phyloP scores from a whole-genome alignment of 2,797 vertebrate species.

The Spheniscus humboldti region DNA sequence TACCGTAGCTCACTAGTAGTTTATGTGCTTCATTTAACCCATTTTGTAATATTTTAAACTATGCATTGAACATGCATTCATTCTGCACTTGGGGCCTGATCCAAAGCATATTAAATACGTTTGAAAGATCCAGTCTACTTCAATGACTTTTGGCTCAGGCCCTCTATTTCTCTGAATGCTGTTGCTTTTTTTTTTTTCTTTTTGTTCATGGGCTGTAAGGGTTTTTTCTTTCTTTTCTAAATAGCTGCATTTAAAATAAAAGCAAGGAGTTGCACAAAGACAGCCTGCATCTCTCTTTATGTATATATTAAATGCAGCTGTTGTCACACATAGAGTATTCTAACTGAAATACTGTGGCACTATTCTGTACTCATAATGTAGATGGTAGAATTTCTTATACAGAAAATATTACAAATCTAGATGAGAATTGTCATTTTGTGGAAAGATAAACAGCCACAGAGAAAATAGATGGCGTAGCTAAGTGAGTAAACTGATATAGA shows the following conservation, averaged over 20 bases:
- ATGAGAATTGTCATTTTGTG: background rate
- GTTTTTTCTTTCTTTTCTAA: background rate
- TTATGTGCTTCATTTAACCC: background rate
- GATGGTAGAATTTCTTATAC: background rate
- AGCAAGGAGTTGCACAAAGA: background rate
- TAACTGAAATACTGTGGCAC: background rate
- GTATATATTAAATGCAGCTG: background rate
- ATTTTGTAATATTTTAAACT: background rate
- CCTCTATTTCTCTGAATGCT: background rate
- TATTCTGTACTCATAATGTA: background rate
- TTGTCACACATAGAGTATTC: conserved; percentile 52
- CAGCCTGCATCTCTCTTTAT: background rate
- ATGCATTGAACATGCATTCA: background rate
- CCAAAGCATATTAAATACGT: background rate
- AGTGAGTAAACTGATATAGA: background rate
- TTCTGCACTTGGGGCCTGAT: conserved; percentile 27
- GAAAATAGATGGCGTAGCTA: background rate
- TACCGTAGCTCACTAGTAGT: background rate
- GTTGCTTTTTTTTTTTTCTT: background rate
- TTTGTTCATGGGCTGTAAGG: background rate
- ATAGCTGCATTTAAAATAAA: conserved; percentile 27
- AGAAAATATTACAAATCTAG: background rate
- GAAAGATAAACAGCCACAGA: background rate
- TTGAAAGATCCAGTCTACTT: background rate
- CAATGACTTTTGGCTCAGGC: conserved; percentile 26